Evolutionary conservation across 2,888 invertebrate genomes (phyloP).

Genomic region (Diarsia brunnea): DNA sequence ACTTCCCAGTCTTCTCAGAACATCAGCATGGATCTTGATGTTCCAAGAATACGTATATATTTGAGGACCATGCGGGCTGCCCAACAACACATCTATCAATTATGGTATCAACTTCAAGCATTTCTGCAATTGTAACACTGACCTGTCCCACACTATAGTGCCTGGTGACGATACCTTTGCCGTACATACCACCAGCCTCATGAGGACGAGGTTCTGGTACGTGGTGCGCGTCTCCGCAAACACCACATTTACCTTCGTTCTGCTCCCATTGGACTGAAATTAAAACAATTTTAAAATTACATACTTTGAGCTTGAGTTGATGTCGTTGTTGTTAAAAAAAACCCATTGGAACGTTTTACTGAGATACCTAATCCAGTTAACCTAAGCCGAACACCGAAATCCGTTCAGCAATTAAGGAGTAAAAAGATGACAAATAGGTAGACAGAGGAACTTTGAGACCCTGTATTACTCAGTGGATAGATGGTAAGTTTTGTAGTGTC

Average conservation of each 20-base stretch:
- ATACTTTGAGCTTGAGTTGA: background rate
- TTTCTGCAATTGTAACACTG: conserved; percentile 37
- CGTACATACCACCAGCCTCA: conserved; percentile 96
- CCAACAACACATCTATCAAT: background rate
- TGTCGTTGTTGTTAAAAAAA: background rate
- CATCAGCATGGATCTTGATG: no score
- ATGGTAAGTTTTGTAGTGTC: background rate
- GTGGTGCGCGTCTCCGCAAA: conserved; percentile 97
- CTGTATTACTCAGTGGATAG: no score
- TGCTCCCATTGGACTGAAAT: conserved; percentile 96
- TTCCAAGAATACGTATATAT: no score
- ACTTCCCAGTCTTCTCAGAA: no score
- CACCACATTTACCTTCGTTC: conserved; percentile 96
- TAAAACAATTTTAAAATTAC: background rate
- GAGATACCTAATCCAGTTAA: background rate
- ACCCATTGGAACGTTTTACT: background rate
- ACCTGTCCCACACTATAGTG: conserved; percentile 96
- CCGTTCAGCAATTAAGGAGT: no score
- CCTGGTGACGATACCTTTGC: conserved; percentile 95
- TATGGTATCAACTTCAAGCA: background rate
- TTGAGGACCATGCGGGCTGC: background rate
- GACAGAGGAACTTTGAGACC: no score
- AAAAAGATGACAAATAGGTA: no score
- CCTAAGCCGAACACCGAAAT: background rate
- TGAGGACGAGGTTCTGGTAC: conserved; percentile 94